Evolutionary conservation across 2,888 invertebrate species (phyloP).

Genomic region (Vanessa cardui): DNA sequence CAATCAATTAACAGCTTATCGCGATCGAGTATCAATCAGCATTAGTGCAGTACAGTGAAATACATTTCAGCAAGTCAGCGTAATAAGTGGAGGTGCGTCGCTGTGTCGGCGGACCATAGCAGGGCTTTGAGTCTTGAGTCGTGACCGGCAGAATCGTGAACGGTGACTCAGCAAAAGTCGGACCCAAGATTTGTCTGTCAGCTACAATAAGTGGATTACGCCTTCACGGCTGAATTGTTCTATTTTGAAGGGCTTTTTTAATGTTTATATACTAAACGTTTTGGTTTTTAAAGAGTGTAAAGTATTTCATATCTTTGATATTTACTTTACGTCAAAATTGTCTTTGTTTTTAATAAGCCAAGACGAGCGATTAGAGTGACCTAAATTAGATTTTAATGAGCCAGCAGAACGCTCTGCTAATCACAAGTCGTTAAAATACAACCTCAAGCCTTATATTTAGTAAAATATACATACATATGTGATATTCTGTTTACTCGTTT

Average conservation of each 20-base stretch:
- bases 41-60: conserved; percentile 62
- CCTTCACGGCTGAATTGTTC: conserved; percentile 70
- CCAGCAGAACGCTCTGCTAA: conserved; percentile 48
- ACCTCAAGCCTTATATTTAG: neutral
- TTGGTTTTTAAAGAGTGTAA: conserved; percentile 16
- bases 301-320: conserved; percentile 16
- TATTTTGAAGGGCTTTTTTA: conserved; percentile 63
- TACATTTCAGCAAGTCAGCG: conserved; percentile 63
- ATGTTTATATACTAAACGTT: conserved; percentile 54
- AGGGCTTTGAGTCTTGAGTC: conserved; percentile 64
- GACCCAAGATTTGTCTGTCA: conserved; percentile 63
- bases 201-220: conserved; percentile 78
- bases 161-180: conserved; percentile 68
- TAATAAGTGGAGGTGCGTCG: conserved; percentile 57
- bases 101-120: conserved; percentile 42
- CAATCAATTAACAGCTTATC: conserved; percentile 46
- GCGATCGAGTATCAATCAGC: conserved; percentile 68
- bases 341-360: conserved; percentile 30
- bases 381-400: conserved; percentile 68
- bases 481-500: too few relatives aligned
- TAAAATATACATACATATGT: neutral
- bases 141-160: conserved; percentile 67
- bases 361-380: conserved; percentile 53
- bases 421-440: conserved; percentile 32
- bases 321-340: conserved; percentile 23